A percentile compares a stretch with the other conserved stretches of the same genome.
phyloP scores from a whole-genome alignment of 2,888 invertebrate genomes.

The Nysson spinosus region DNA sequence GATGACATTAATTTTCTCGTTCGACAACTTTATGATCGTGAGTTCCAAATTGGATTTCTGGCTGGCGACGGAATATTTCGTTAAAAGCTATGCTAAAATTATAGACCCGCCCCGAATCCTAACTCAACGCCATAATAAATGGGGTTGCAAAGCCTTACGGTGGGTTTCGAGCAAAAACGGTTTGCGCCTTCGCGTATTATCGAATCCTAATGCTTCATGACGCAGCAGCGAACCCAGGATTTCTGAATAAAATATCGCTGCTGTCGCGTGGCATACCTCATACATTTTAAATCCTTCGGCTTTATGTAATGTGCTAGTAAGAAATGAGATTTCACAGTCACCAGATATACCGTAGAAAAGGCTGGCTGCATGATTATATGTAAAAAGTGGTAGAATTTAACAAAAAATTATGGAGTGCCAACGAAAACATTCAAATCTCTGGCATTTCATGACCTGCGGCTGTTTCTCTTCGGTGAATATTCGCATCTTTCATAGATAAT shows the following conservation, averaged over 20 bases:
- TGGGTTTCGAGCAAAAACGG: slow-evolving; percentile 10
- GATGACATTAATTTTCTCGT: slow-evolving; percentile 30
- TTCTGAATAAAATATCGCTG: slow-evolving; percentile 56
- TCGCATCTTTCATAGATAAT: too few species aligned
- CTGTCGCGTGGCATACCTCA: slow-evolving; percentile 27
- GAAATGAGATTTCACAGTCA: slow-evolving; percentile 29
- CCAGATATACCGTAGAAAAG: slow-evolving; percentile 6
- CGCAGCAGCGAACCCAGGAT: slow-evolving; percentile 17
- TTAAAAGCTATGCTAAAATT: slow-evolving; percentile 38
- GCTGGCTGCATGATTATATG: slow-evolving; percentile 1
- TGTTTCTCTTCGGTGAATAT: slow-evolving; percentile 5
- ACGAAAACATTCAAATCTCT: slow-evolving; percentile 15
- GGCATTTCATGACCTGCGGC: slow-evolving; percentile 3
- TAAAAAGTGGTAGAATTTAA: slow-evolving; percentile 9
- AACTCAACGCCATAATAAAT: slow-evolving; percentile 31
- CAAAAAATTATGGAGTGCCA: background rate
- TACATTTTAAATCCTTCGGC: slow-evolving; percentile 48
- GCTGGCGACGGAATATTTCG: slow-evolving; percentile 43
- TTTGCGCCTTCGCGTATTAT: slow-evolving; percentile 37
- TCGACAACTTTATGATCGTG: slow-evolving; percentile 27
- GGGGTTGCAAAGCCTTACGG: background rate
- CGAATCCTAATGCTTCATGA: slow-evolving; percentile 45
- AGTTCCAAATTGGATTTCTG: slow-evolving; percentile 45
- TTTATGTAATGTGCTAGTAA: slow-evolving; percentile 29
- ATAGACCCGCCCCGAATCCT: slow-evolving; percentile 9